Conservation (phyloP, 2,797 vertebrate genomes). For the Mus minutoides region DNA sequence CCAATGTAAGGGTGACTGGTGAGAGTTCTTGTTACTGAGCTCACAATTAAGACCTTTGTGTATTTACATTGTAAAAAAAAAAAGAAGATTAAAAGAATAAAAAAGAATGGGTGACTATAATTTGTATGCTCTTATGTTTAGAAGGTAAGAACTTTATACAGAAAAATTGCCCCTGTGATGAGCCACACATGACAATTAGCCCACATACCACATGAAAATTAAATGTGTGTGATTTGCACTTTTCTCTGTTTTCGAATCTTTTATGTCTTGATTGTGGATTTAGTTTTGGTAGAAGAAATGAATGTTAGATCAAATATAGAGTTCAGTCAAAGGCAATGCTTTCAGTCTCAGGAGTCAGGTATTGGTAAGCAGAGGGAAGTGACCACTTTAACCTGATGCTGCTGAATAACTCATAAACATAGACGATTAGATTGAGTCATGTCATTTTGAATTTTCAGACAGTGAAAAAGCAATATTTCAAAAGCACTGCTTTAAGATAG, state of each 20-base stretch:
- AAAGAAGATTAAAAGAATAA: neutral
- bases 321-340: neutral
- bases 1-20: too few relatives aligned
- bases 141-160: constrained; percentile 7
- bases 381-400: neutral
- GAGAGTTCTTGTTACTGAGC: too few relatives aligned
- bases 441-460: constrained; percentile 26
- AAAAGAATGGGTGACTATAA: neutral
- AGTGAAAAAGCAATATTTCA: neutral
- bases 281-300: constrained; percentile 20
- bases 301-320: constrained; percentile 2
- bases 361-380: constrained; percentile 17
- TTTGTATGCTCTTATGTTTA: neutral
- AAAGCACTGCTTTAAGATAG: neutral
- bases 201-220: neutral
- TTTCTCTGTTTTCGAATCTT: neutral
- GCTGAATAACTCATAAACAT: constrained; percentile 26
- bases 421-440: neutral
- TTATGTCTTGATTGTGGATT: neutral
- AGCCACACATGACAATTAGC: neutral
- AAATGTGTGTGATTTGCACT: neutral
- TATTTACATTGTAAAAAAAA: too few relatives aligned
- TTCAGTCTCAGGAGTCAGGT: neutral
- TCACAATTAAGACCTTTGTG: too few relatives aligned
- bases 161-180: neutral